These are phyloP conservation scores for Porites divaricata DNA, from an alignment of 92 coral and sea anemone species.

Conservation along the genomic window DNA sequence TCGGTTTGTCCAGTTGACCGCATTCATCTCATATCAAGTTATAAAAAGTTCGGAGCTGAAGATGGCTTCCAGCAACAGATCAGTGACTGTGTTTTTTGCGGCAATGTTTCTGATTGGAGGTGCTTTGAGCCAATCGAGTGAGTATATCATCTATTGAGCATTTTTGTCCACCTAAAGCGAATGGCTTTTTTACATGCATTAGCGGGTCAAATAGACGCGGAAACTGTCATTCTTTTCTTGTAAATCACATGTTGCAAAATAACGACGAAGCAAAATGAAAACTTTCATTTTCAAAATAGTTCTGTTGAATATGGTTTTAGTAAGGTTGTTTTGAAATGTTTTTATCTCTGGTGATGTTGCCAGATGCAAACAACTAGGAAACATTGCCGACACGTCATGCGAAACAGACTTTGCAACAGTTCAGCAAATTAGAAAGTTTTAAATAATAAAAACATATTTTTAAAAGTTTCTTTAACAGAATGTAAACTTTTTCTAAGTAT, in stretches of 20 bases:
- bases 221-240: neutral
- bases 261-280: neutral
- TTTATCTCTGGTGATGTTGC: neutral
- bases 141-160: neutral
- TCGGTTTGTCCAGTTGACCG: neutral
- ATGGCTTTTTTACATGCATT: neutral
- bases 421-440: neutral
- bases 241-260: neutral
- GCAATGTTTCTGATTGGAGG: slow-evolving; percentile 12
- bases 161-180: neutral
- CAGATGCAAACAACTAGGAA: neutral
- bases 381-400: neutral
- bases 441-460: neutral
- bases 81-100: neutral
- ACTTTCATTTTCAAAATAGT: neutral
- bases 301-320: neutral
- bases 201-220: too few relatives aligned
- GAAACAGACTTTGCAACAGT: neutral
- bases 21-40: neutral
- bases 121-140: neutral
- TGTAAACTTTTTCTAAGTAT: too few relatives aligned
- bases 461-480: neutral
- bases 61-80: neutral
- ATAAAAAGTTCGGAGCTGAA: neutral
- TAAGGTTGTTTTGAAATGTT: neutral